A percentile compares a stretch with the other conserved stretches of the same genome.
phyloP scores from a whole-genome alignment of 2,797 vertebrate genomes.

The Apodemus agrarius region DNA sequence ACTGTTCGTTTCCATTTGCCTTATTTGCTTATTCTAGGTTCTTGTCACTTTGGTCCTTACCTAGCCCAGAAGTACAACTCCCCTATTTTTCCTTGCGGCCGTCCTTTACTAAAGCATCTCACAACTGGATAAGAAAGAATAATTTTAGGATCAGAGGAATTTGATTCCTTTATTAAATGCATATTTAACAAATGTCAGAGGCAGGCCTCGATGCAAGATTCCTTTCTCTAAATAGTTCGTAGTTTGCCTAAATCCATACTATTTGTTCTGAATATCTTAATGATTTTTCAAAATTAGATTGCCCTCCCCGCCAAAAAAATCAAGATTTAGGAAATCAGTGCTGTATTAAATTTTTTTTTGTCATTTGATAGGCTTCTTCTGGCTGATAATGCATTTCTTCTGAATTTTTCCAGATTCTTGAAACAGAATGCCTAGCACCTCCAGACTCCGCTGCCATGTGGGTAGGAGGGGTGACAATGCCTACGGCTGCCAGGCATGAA shows the following conservation, averaged over 20 bases:
- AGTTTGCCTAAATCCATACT: not conserved
- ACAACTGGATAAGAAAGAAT: not conserved
- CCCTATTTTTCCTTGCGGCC: not conserved
- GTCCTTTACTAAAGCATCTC: not conserved
- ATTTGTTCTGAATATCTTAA: constrained; percentile 21
- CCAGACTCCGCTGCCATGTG: not conserved
- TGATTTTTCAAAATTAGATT: constrained; percentile 31
- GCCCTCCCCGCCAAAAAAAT: not conserved
- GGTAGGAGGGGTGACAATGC: not conserved
- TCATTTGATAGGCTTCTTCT: not conserved
- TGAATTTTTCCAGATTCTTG: not conserved
- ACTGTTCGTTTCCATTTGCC: not conserved
- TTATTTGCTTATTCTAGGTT: constrained; percentile 10
- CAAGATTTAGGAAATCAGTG: not conserved
- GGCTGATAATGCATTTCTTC: not conserved
- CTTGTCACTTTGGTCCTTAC: not conserved
- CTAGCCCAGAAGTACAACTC: not conserved
- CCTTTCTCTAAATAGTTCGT: not conserved
- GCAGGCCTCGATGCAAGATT: not conserved
- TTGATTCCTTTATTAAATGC: not conserved
- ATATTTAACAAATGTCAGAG: not conserved
- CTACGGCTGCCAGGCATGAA: constrained; percentile 18
- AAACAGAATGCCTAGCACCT: not conserved
- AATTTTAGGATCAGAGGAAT: not conserved
- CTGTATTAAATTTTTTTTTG: not conserved